Base-by-base conservation (phyloP, 2,113 vertebrate genomes). In the Cinclus cinclus region DNA sequence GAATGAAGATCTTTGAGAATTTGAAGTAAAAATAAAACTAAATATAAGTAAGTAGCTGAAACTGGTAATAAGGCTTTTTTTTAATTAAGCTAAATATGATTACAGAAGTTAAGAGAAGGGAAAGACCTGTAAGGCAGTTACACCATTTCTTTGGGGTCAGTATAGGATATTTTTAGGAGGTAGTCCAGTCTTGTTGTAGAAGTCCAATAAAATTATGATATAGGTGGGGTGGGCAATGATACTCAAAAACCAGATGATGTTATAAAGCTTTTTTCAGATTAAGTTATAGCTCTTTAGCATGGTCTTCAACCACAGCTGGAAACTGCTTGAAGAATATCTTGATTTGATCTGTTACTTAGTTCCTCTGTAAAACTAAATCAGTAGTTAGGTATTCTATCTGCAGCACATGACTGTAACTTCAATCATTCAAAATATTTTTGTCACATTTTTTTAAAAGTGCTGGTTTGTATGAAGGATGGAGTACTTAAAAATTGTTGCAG, bases 351-450 rank as follows among this genome's bases (percentile, higher is more conserved):
- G 39, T 93, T 83, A 89, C 56, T 91, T 90, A 20, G 68, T 76
- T 97, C 75, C 67, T 91, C 35, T 87, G 39, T 90, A 80, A 96
- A 68, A 85, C 63, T 86, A 84, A 93, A 94, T 78, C 67, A 93
- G 92, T 86, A 69, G 70, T 91, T 90, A 35, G 41, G 91, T 62
- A 87, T 53, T 83, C 60, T 94, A 24, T 90, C 50, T 69, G 58
- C 25, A 83, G 64, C 47, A 88, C 44, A 27, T 81, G 46, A 58
- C 39, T 90, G 70, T 93, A 84, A 93, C 67, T 70, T 74, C 63
- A 56, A 8, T 52, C n/a, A 89, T 89, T 93, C 79, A 75, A 83
- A 96, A 60, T 85, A 12, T 56, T 87, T 88, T 76, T 50, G 67
- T 63, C 53, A 33, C n/a, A 10, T 90, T 89, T 92, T 74, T 55